Conservation (phyloP, 2,113 vertebrate species). For the Amblyornis subalaris region DNA sequence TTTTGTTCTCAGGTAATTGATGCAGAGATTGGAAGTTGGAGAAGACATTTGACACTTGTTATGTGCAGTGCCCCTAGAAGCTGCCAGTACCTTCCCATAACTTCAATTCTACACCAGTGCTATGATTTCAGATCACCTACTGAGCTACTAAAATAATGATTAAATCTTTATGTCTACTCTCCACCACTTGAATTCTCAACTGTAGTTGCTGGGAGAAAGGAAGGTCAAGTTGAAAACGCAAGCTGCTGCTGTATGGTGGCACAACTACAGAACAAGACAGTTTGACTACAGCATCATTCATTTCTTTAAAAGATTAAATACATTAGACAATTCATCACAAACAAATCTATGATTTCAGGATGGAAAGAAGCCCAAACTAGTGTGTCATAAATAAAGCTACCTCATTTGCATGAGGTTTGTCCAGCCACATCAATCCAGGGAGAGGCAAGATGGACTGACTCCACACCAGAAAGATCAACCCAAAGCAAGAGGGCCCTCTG, state of each 20-base stretch:
- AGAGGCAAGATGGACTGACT: neutral
- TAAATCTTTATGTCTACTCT: neutral
- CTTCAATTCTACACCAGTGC: neutral
- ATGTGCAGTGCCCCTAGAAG: neutral
- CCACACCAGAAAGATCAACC: neutral
- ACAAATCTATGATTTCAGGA: neutral
- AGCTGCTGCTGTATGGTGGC: neutral
- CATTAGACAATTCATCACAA: neutral
- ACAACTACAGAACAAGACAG: neutral
- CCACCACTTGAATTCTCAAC: neutral
- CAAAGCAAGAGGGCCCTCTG: neutral
- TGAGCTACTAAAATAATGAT: neutral
- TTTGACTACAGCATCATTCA: neutral
- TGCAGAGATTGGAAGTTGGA: neutral
- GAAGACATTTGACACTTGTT: neutral
- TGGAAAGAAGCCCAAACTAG: neutral
- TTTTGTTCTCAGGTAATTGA: neutral
- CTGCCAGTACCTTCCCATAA: neutral
- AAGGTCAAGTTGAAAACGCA: constrained; percentile 8
- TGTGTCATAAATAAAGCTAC: neutral
- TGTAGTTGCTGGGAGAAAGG: neutral
- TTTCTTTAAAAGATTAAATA: neutral
- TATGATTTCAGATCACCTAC: neutral
- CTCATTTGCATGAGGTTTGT: neutral
- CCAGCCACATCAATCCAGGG: neutral